Evolutionary conservation across 1,140 invertebrate genomes (phyloP).

Genomic region (Drosophila lacertosa): DNA sequence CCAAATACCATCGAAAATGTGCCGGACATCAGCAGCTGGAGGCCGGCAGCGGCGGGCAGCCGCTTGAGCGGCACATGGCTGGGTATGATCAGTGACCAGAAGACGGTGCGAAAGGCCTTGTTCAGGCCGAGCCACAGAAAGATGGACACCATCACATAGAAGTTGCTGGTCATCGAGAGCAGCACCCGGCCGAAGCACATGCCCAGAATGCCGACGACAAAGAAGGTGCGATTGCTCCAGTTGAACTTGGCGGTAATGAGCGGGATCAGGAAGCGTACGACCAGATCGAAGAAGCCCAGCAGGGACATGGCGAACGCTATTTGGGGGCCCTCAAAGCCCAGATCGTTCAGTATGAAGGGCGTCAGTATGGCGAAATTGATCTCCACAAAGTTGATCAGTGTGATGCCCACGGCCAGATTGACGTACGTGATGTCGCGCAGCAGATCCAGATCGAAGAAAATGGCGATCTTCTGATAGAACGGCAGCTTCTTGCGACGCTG

Average conservation of each 20-base stretch:
- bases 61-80: constrained; percentile 87
- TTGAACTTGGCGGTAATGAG: constrained; percentile 87
- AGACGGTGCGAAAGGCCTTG: constrained; percentile 88
- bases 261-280: constrained; percentile 87
- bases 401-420: constrained; percentile 88
- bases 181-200: constrained; percentile 87
- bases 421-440: constrained; percentile 88
- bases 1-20: constrained; percentile 86
- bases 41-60: constrained; percentile 87
- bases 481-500: constrained; percentile 80
- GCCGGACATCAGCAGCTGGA: constrained; percentile 87
- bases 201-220: constrained; percentile 87
- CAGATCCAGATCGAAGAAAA: constrained; percentile 88
- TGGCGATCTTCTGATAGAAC: constrained; percentile 85
- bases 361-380: constrained; percentile 89
- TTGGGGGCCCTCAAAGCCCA: constrained; percentile 85
- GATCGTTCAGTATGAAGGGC: constrained; percentile 88
- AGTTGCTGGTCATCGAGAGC: constrained; percentile 85
- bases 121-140: constrained; percentile 87
- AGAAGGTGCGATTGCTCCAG: constrained; percentile 88
- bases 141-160: constrained; percentile 84
- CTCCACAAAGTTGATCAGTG: constrained; percentile 88
- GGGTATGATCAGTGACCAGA: constrained; percentile 88
- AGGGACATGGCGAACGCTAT: constrained; percentile 87
- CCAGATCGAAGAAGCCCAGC: constrained; percentile 86